Evolutionary conservation across 2,888 invertebrate genomes (phyloP), one percentile per base, ranked within the genome.

Genomic region (Eretmocerus hayati): DNA sequence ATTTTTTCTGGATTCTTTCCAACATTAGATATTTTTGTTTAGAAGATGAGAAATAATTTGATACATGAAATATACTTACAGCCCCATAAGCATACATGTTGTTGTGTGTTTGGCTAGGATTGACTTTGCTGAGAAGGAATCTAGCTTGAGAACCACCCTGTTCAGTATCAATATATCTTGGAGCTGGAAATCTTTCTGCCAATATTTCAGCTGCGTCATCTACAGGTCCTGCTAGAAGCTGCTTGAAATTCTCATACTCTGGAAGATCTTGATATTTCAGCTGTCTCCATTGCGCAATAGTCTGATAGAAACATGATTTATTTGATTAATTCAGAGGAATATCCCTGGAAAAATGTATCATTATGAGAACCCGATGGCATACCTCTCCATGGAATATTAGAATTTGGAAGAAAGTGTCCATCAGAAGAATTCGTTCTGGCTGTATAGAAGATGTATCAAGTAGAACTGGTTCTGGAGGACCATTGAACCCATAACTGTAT

Each of bases 391-490:
- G 96, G 75, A 96, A 99, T 65, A 99, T 99, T 48, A 99, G 83
- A 65, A 99, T 94, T 75, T 99, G 99, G 84, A 99, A 99, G 79
- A 99, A 99, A 1, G 99, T 97, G 74, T 99, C 99, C 96, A 99
- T 96, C 46, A 99, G 81, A 37, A 99, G 79, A 63, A 99, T 99
- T 52, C 94, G 80, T 72, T 99, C 99, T 0, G 95, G 87, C 71
- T 95, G 92, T 66, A 99, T 97, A 54, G 94, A 94, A 43, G 94
- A 93, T 3, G 97, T 94, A 72, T 99, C 99, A 31, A 99, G 77
- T 19, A 99, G 76, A 5, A 99, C 99, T 1, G 99, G 96, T 76
- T 96, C 94, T 0, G 95, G 95, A 0, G 94, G 92, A 0, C 96
- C 96, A 64, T 89, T 92, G 74, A 99, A 99, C 58, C 94, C 93